These are phyloP conservation scores for Thermophis baileyi DNA, from an alignment of 2,113 vertebrate genomes.

Conservation along the genomic window DNA sequence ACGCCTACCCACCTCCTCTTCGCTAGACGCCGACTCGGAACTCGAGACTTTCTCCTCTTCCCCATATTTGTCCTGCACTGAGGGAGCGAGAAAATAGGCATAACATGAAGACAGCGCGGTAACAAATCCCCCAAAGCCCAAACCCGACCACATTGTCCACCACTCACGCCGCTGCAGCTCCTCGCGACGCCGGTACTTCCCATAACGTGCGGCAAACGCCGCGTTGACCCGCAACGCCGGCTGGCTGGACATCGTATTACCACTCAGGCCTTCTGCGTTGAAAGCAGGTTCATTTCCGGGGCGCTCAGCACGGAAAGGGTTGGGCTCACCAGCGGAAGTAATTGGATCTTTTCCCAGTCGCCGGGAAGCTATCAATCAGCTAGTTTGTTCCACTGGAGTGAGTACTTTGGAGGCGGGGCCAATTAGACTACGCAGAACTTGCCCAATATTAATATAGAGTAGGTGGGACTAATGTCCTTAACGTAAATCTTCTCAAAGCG, in stretches of 20 bases:
- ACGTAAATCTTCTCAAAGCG: neutral
- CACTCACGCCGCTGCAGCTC: conserved; percentile 87
- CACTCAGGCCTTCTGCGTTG: neutral
- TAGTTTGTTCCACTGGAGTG: neutral
- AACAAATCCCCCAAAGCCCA: neutral
- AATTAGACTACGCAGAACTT: neutral
- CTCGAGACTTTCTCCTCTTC: conserved; percentile 66
- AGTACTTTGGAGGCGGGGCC: neutral
- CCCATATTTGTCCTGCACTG: conserved; percentile 86
- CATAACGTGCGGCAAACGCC: conserved; percentile 80
- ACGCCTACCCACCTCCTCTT: conserved; percentile 74
- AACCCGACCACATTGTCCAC: neutral
- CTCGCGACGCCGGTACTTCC: conserved; percentile 83
- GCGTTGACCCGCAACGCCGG: conserved; percentile 74
- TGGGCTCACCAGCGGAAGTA: neutral
- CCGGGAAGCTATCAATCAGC: neutral
- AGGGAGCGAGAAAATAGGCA: neutral
- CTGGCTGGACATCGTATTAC: conserved; percentile 57
- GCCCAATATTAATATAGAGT: neutral
- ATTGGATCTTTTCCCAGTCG: neutral
- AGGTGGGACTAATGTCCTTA: neutral
- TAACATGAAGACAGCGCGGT: no score
- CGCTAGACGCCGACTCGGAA: conserved; percentile 78
- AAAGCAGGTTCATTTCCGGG: neutral
- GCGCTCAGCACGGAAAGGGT: neutral